These are phyloP conservation scores for Acrocera orbiculus DNA, from an alignment of 2,888 invertebrate species.

Conservation along the genomic window DNA sequence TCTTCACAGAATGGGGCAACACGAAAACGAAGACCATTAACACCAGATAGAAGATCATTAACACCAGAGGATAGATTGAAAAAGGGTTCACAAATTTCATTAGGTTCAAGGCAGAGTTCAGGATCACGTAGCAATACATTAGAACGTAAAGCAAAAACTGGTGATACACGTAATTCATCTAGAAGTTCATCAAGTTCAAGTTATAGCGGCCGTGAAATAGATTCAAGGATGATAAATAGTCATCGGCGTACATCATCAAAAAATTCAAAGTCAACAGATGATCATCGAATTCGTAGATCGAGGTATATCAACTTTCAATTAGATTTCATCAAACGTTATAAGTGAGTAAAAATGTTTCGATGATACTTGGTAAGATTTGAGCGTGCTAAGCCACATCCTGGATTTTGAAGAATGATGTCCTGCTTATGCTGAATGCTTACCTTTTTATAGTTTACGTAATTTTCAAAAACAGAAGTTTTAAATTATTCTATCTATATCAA, in stretches of 20 bases:
- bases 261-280: constrained; percentile 23
- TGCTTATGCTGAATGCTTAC: too few relatives aligned
- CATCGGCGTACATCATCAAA: constrained; percentile 23
- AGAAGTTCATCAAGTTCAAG: constrained; percentile 31
- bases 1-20: constrained; percentile 27
- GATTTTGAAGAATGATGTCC: too few relatives aligned
- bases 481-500: too few relatives aligned
- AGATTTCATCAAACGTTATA: too few relatives aligned
- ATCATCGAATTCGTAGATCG: constrained; percentile 29
- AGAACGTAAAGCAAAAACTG: constrained; percentile 26
- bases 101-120: constrained; percentile 26
- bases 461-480: too few relatives aligned
- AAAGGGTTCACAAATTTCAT: constrained; percentile 21
- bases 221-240: constrained; percentile 7
- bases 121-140: constrained; percentile 28
- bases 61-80: constrained; percentile 29
- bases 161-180: constrained; percentile 25
- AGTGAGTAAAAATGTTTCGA: too few relatives aligned
- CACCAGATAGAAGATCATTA: constrained; percentile 28
- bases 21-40: constrained; percentile 26
- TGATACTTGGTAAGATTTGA: too few relatives aligned
- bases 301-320: constrained; percentile 19
- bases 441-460: too few relatives aligned
- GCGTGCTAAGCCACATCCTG: too few relatives aligned
- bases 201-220: constrained; percentile 26